A percentile compares a stretch with the other conserved stretches of the same genome.
Conservation (phyloP, 92 coral and sea anemone species). For the Phymanthus crucifer region DNA sequence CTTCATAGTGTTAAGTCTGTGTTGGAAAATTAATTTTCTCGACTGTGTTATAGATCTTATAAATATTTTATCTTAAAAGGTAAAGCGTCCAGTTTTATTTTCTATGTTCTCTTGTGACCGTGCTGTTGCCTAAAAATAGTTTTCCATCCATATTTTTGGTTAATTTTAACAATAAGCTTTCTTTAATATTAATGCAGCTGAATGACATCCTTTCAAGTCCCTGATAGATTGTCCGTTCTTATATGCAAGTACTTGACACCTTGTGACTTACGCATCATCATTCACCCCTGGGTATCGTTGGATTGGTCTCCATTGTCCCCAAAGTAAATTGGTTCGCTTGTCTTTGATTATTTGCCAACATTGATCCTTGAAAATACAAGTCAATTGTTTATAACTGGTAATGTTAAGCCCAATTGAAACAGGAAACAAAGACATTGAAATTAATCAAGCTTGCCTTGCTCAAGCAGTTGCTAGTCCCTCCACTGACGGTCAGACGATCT, state of each 20-base stretch:
- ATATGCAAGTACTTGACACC: background rate
- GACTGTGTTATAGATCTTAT: background rate
- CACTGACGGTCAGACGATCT: constrained; percentile 12
- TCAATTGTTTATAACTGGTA: constrained; percentile 24
- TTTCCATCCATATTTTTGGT: background rate
- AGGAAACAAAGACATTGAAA: constrained; percentile 31
- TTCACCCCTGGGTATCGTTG: background rate
- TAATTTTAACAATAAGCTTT: background rate
- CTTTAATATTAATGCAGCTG: background rate
- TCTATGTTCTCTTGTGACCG: background rate
- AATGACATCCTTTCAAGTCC: background rate
- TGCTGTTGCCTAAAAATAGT: background rate
- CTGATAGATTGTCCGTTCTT: background rate
- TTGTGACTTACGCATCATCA: background rate
- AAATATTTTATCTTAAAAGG: background rate
- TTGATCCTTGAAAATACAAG: background rate
- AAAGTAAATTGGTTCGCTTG: constrained; percentile 6
- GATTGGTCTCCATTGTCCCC: background rate
- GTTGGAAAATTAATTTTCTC: background rate
- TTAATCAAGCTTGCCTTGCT: constrained; percentile 25
- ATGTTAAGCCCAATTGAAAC: constrained; percentile 40
- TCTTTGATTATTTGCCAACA: constrained; percentile 27
- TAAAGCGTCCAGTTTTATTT: background rate
- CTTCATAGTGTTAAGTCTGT: background rate
- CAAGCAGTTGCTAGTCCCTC: constrained; percentile 14